A percentile compares a stretch with the other conserved stretches of the same genome.
Evolutionary conservation across 2,797 vertebrate genomes (phyloP).

Genomic region (Epinephelus coioides): DNA sequence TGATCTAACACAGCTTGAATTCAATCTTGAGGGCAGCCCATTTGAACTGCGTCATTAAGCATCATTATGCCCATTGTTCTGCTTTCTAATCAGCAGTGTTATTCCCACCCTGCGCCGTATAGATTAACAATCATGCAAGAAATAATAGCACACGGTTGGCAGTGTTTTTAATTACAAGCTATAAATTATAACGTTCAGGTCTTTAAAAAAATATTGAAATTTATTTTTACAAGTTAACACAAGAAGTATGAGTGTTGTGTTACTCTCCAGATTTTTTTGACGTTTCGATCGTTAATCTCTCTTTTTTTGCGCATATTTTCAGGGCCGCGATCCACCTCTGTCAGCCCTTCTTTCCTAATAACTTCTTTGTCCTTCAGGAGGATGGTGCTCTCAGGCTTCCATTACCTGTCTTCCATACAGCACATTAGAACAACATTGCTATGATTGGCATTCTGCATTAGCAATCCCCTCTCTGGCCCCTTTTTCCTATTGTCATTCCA

Average conservation of each 20-base stretch:
- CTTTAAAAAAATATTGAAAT: slow-evolving; percentile 3
- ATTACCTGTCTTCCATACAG: slow-evolving; percentile 62
- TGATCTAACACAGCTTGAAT: slow-evolving; percentile 69
- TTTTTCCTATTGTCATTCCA: slow-evolving; percentile 78
- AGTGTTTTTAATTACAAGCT: slow-evolving; percentile 24
- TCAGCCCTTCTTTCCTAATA: slow-evolving; percentile 33
- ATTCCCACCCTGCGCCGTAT: slow-evolving; percentile 18
- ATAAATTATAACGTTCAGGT: slow-evolving; percentile 3
- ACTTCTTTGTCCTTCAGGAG: slow-evolving; percentile 59
- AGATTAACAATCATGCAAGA: slow-evolving; percentile 37
- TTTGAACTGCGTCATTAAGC: slow-evolving; percentile 72
- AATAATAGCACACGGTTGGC: slow-evolving; percentile 28
- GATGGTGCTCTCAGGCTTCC: slow-evolving; percentile 37
- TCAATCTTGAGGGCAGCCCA: slow-evolving; percentile 71
- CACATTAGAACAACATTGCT: slow-evolving; percentile 70
- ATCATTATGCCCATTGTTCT: slow-evolving; percentile 59
- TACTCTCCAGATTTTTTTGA: not conserved
- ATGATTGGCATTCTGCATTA: slow-evolving; percentile 79
- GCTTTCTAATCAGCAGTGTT: slow-evolving; percentile 64
- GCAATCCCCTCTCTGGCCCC: slow-evolving; percentile 61
- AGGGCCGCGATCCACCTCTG: not conserved
- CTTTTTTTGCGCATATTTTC: slow-evolving; percentile 6
- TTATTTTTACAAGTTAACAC: not conserved
- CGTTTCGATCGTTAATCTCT: slow-evolving; percentile 18
- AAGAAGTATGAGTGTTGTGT: not conserved